Evolutionary conservation across 2,888 invertebrate species (phyloP), one percentile per base, ranked within the genome.

Genomic region (Plagiodera versicolora): DNA sequence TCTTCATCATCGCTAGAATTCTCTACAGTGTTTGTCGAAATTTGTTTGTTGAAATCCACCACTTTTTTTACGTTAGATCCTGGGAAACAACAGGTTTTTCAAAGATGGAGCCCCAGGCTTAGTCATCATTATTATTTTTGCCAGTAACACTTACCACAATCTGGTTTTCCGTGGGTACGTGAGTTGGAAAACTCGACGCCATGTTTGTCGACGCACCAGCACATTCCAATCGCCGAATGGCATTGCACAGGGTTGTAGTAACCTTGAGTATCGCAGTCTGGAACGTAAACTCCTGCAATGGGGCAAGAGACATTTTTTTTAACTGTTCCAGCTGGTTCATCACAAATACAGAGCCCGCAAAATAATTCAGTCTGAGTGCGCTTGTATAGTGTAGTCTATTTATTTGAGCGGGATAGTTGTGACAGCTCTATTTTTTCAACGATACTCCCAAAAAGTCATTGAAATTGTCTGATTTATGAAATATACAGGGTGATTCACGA

Each of bases 131-230:
- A 24, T 24, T 24, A 6, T 24, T 24, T 24, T 24, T 24, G 24
- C 3, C 24, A 24, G 6, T 24, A 6, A n/a, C 47, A 83, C 85
- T 84, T 82, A 91, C 90, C 89, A 79, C 91, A 91, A 80, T 87
- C 88, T 61, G 90, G 90, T 80, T 89, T 90, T 80, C 92, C 89
- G 78, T 89, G 84, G 67, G 91, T 89, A 77, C 94, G 89, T 69
- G 93, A 91, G 77, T 91, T 92, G 70, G 93, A 87, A 75, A 88
- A 89, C 82, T 94, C 94, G 48, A 91, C 91, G 57, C 95, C 95
- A 81, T 94, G 94, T 78, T 91, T 88, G 83, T 95, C 94, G 69
- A 94, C 94, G 83, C 94, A 95, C 95, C 95, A 95, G 82, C 95
- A 95, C 79, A 93, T 89, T 63, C 90, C 92, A 54, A 92, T 90